Base-by-base conservation (phyloP, 1,140 invertebrate species). In the Periplaneta americana region DNA sequence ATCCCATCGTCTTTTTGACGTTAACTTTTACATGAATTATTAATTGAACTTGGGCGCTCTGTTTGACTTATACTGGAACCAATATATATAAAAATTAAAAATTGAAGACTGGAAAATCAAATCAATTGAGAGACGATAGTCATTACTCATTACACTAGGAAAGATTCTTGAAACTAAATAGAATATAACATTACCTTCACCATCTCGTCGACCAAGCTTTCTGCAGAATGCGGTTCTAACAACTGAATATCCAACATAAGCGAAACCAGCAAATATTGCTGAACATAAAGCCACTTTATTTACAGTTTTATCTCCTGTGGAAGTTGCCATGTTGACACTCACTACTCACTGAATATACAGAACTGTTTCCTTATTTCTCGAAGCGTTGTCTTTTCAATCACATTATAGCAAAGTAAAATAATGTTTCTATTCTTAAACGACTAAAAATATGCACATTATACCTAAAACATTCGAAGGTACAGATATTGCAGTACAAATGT, bases 191-290 rank as follows among this genome's bases (percentile, higher is more conserved):
- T 81, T 81, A 85, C 84, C 84, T 84, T 85, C 85, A 31, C 82
- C 83, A 35, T 86, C 88, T 78, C 85, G 84, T 37, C 86, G 78
- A 8, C 86, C 85, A 34, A 88, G 78, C 81, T 88, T 87, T 80
- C 89, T 84, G 82, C 88, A 89, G 82, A 90, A 90, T 22, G 90
- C 89, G 77, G 89, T 90, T 82, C 89, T 85, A 2, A 89, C 89
- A 39, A 90, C 88, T n/a, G 89, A 90, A 82, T 91, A 91, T 22
- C 89, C 89, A 35, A 91, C 89, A 84, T 91, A 91, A 9, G 90
- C 90, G 84, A 91, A 91, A 32, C 90, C 90, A 77, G 90, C 90
- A 84, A 91, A 90, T 75, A 91, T 89, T 28, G 90, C 90, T 17
- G 90, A 90, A 82, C 90, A 91, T 28, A 91, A 82, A 8, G 90